These are phyloP conservation scores for Montipora foliosa DNA, from an alignment of 64 coral and sea anemone genomes.

Conservation along the genomic window DNA sequence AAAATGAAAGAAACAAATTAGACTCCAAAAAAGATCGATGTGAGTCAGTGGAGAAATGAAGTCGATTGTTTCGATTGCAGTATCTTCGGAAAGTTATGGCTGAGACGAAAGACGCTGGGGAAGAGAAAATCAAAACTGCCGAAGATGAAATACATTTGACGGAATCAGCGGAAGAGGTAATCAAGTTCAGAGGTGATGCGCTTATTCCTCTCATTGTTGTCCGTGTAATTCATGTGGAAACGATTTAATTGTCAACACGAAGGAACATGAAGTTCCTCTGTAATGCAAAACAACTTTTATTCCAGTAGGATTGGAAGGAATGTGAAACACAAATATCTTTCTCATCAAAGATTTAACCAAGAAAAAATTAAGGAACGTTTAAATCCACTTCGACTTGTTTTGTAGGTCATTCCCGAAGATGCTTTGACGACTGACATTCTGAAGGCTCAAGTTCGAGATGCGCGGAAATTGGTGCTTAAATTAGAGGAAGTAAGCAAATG, in stretches of 20 bases:
- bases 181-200: no score
- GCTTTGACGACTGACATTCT: slow-evolving; percentile 30
- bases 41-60: neutral
- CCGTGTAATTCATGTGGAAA: neutral
- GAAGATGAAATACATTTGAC: slow-evolving; percentile 61
- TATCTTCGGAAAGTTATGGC: slow-evolving; percentile 59
- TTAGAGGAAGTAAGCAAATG: slow-evolving; percentile 69
- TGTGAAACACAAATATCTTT: no score
- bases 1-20: neutral
- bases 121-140: slow-evolving; percentile 62
- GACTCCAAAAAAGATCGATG: no score
- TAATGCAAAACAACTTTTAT: no score
- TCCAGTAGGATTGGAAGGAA: no score
- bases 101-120: slow-evolving; percentile 62
- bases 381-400: neutral
- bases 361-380: neutral
- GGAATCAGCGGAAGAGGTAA: slow-evolving; percentile 50
- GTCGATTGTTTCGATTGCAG: slow-evolving; percentile 6
- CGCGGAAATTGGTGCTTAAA: slow-evolving; percentile 64
- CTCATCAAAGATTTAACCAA: neutral
- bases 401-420: neutral
- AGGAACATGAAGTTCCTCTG: no score
- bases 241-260: no score
- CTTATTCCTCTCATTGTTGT: neutral
- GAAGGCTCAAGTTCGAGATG: slow-evolving; percentile 89